Base-by-base conservation (phyloP, 2,113 vertebrate genomes). In the Pseudopodoces humilis region DNA sequence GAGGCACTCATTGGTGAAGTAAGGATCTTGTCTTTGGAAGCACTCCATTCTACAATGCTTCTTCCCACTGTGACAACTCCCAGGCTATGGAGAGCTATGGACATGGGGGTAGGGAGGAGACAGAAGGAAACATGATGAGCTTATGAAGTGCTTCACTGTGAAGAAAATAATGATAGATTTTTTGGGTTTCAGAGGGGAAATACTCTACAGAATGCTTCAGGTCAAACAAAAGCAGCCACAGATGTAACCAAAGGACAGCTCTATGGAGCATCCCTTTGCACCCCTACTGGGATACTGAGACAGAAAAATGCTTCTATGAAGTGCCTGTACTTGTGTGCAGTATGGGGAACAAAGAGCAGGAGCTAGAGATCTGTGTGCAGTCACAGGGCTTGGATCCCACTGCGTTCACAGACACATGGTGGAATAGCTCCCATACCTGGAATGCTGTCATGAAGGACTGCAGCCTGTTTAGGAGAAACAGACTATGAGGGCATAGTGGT, bases 321-420 rank as follows among this genome's bases (percentile, higher is more conserved):
- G 28, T 47, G 23, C n/a, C 53, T 68, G 28, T n/a, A 49, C 27
- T 27, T 9, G 22, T 56, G n/a, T 58, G n/a, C 52, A 47, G 22
- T 25, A 7, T 27, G 28, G 22, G 28, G n/a, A 33, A 16, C 50
- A 39, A 31, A 25, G 7, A 58, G 43, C 43, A 68, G 64, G n/a
- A 49, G 31, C 28, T 8, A 27, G 53, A 33, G 22, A 49, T 16
- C 43, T 58, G 43, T 22, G 28, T 58, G 52, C 53, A 68, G 43
- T 47, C 63, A 33, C n/a, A 28, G 43, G 22, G 10, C 28, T 58
- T 47, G 52, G 52, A 47, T 33, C n/a, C 18, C n/a, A 33, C 3
- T 20, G 43, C 0, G 0, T 47, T 47, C 56, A 27, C 17, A 33
- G n/a, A 67, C 49, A 53, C 15, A 19, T 5, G 7, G 20, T 31